These are phyloP conservation scores for Sebastes elongatus DNA, from an alignment of 2,797 vertebrate genomes.

Conservation along the genomic window DNA sequence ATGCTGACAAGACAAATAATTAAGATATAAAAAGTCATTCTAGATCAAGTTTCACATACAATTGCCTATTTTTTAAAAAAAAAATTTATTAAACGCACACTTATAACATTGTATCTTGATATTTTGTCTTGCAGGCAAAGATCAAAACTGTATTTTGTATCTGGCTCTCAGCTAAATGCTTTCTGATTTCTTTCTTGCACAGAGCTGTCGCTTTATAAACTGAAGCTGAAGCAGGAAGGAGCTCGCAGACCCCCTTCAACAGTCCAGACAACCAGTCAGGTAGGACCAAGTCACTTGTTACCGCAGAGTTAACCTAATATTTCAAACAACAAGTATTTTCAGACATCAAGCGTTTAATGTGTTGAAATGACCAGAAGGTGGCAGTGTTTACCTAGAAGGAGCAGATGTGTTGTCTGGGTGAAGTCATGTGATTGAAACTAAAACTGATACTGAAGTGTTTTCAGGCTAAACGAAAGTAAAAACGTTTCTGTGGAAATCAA, in stretches of 20 bases:
- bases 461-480: conserved; percentile 76
- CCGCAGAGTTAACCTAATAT: neutral
- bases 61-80: neutral
- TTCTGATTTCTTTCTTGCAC: conserved; percentile 25
- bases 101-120: neutral
- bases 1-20: neutral
- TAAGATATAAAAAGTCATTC: neutral
- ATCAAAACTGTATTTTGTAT: neutral
- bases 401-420: fast-evolving
- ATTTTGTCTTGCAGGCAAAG: neutral
- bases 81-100: neutral
- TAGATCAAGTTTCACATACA: neutral
- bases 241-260: conserved; percentile 80
- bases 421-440: conserved; percentile 63
- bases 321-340: neutral
- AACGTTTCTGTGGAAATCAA: neutral
- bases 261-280: conserved; percentile 76
- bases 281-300: conserved; percentile 47
- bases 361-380: conserved; percentile 45
- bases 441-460: conserved; percentile 56
- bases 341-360: neutral
- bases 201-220: conserved; percentile 87
- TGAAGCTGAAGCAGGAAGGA: conserved; percentile 87
- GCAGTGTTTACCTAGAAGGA: conserved; percentile 38
- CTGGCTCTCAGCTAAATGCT: neutral